Evolutionary conservation across 2,888 invertebrate genomes (phyloP).

Genomic region (Cerceris rybyensis): DNA sequence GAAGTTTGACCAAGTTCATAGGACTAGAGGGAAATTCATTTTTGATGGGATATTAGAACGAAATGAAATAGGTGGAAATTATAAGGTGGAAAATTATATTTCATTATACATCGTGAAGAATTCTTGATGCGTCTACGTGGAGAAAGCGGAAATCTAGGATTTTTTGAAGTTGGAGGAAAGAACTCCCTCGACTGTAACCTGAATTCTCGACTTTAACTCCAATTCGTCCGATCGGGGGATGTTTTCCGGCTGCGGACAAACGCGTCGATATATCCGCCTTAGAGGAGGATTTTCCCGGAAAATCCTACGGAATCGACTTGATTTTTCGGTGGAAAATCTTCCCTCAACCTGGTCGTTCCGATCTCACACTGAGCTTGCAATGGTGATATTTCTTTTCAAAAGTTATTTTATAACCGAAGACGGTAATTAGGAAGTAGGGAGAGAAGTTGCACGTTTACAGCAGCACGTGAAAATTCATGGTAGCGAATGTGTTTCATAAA

Average conservation of each 20-base stretch:
- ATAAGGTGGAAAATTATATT: constrained; percentile 1
- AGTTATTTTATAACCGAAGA: background rate
- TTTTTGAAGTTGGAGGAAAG: background rate
- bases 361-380: no score
- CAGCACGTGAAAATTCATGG: background rate
- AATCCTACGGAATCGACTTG: constrained; percentile 59
- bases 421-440: no score
- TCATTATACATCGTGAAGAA: constrained; percentile 12
- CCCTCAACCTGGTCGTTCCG: background rate
- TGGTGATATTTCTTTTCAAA: background rate
- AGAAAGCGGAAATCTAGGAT: constrained; percentile 22
- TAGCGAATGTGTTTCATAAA: constrained; percentile 7
- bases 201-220: constrained; percentile 13
- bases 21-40: no score
- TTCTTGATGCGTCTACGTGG: constrained; percentile 7
- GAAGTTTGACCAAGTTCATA: no score
- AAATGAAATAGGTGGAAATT: no score
- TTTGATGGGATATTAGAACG: no score
- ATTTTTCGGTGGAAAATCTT: constrained; percentile 61
- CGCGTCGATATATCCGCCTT: constrained; percentile 37
- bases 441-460: no score
- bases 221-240: constrained; percentile 28
- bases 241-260: constrained; percentile 15
- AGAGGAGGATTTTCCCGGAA: constrained; percentile 28
- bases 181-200: background rate